phyloP scores from a whole-genome alignment of 2,797 vertebrate species.

The Acomys russatus region DNA sequence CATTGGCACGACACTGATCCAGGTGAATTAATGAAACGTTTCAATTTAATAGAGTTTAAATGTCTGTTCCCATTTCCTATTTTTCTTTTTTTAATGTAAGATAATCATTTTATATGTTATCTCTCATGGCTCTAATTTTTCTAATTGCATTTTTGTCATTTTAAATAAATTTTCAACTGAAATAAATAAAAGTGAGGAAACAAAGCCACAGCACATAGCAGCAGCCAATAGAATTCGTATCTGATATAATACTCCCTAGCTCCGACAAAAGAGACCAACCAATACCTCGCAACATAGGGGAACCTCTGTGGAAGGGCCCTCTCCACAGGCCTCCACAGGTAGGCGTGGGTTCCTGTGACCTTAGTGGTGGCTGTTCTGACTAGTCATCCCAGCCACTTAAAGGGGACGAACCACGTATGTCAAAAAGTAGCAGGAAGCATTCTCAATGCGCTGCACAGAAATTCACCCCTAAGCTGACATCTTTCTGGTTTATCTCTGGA shows the following conservation, averaged over 20 bases:
- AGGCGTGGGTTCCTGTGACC: slow-evolving; percentile 52
- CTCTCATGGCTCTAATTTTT: background rate
- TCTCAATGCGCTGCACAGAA: background rate
- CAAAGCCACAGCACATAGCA: background rate
- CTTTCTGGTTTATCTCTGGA: slow-evolving; percentile 66
- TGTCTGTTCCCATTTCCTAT: background rate
- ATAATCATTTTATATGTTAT: background rate
- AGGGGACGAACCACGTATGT: slow-evolving; percentile 72
- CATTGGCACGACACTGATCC: background rate
- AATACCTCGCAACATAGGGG: slow-evolving; percentile 71
- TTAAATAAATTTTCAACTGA: background rate
- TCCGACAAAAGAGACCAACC: slow-evolving; percentile 57
- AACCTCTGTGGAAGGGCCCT: slow-evolving; percentile 6
- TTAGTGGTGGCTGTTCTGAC: slow-evolving; percentile 54
- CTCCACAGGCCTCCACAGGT: background rate
- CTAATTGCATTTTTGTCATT: background rate
- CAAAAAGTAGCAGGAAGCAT: slow-evolving; percentile 64
- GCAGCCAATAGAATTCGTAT: background rate
- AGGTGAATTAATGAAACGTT: background rate
- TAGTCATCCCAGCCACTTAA: slow-evolving; percentile 72
- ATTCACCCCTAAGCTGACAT: slow-evolving; percentile 10
- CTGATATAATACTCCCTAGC: slow-evolving; percentile 3
- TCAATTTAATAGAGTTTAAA: background rate
- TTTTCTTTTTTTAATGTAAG: background rate
- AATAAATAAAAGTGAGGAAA: background rate